Evolutionary conservation across 1,140 invertebrate genomes (phyloP), one percentile per base, ranked within the genome.

Genomic region (Pectinophora gossypiella): DNA sequence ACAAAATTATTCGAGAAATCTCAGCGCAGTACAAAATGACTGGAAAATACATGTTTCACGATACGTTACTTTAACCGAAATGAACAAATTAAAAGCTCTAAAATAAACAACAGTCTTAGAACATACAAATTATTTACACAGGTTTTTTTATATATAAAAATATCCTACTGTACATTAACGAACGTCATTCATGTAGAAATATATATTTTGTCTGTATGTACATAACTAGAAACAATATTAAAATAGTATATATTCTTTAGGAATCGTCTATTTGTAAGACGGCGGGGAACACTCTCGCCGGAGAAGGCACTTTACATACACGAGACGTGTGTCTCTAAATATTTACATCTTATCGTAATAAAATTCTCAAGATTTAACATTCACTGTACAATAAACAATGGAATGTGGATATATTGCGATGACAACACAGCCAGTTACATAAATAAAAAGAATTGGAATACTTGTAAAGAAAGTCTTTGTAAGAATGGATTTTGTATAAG

Each of bases 51-150:
- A 85, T 70, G 55, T 61, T 70, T 67, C 61, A 69, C 57, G 63
- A 65, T 68, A 72, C 49, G 56, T 66, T 63, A 75, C 59, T 77
- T 68, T 56, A 70, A 72, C 65, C 75, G 68, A 82, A 81, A 57
- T 74, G 75, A 84, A 82, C 78, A 72, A 82, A 84, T 85, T 84
- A 87, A 85, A 87, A 71, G 70, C 76, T 84, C 78, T 85, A 81
- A 77, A 79, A 76, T 82, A 76, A 85, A 87, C 81, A 87, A 87
- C 84, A 87, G 81, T 87, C 84, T 85, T 85, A 85, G 68, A 72
- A 80, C 67, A 77, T 85, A 84, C 72, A 80, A 70, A 70, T 78
- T 86, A 86, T 87, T 85, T 87, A 87, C 81, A 87, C 79, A 79
- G 78, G 80, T 72, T 73, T 81, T 77, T 76, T 64, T 71, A 64